Conservation (phyloP, 2,113 vertebrate species). For the Aegithalos caudatus region DNA sequence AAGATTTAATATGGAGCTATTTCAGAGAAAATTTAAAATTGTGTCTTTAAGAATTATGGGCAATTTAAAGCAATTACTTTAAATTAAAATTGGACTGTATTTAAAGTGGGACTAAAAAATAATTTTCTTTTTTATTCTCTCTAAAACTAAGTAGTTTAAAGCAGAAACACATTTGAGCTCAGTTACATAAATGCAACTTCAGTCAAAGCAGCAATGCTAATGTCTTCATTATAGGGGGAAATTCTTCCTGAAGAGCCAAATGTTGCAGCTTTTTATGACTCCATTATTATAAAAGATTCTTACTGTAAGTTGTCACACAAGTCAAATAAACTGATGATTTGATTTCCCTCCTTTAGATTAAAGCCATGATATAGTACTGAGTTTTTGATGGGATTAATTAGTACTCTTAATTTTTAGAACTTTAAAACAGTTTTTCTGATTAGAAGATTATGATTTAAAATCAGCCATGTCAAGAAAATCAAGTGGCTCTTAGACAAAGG, state of each 20-base stretch:
- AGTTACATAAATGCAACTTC: neutral
- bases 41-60: neutral
- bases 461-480: neutral
- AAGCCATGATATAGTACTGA: neutral
- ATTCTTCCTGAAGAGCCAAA: neutral
- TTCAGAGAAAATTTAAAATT: neutral
- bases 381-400: neutral
- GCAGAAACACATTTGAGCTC: neutral
- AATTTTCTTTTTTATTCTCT: neutral
- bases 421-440: neutral
- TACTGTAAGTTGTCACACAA: neutral
- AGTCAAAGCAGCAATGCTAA: neutral
- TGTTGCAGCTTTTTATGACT: neutral
- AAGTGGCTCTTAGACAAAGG: neutral
- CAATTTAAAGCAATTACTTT: neutral
- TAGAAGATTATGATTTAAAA: neutral
- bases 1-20: neutral
- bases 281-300: neutral
- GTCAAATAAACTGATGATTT: neutral
- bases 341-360: neutral
- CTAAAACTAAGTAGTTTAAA: neutral
- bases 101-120: neutral
- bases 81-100: neutral
- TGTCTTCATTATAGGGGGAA: neutral
- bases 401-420: neutral